These are phyloP conservation scores for Ameiurus melas DNA, from an alignment of 2,113 vertebrate genomes.

Conservation along the genomic window DNA sequence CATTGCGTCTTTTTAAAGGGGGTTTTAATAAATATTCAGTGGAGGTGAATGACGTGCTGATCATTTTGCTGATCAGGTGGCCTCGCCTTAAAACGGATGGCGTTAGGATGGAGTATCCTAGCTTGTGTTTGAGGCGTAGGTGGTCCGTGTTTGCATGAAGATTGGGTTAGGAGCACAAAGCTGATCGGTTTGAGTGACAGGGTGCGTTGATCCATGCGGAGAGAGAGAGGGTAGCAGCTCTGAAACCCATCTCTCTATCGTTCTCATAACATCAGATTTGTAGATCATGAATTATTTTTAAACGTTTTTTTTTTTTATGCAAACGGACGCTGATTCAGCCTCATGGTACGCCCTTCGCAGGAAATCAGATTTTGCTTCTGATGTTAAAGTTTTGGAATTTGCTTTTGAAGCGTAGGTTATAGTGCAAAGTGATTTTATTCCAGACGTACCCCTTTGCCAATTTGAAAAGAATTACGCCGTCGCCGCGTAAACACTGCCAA, in stretches of 20 bases:
- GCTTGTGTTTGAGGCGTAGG: background rate
- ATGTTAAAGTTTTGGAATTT: slow-evolving; percentile 6
- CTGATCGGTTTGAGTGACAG: slow-evolving; percentile 5
- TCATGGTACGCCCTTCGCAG: background rate
- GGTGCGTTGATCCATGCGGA: background rate
- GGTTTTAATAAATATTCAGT: slow-evolving; percentile 46
- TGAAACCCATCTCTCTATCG: background rate
- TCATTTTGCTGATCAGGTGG: slow-evolving; percentile 56
- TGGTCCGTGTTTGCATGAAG: slow-evolving; percentile 43
- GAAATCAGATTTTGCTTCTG: slow-evolving; percentile 26
- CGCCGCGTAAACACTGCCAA: slow-evolving; percentile 64
- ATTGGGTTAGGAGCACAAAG: background rate
- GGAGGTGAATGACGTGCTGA: slow-evolving; percentile 62
- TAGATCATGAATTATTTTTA: too few species aligned
- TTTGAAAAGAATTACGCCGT: slow-evolving; percentile 58
- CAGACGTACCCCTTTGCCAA: slow-evolving; percentile 48
- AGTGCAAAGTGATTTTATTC: slow-evolving; percentile 54
- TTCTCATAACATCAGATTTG: background rate
- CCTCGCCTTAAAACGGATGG: slow-evolving; percentile 59
- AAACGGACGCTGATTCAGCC: background rate
- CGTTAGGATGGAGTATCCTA: slow-evolving; percentile 53
- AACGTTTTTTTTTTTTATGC: background rate
- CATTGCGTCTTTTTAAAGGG: slow-evolving; percentile 53
- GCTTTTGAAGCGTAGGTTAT: slow-evolving; percentile 51
- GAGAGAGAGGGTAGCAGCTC: background rate